Conservation (phyloP, 1,140 invertebrate genomes). For the Bactericera cockerelli region DNA sequence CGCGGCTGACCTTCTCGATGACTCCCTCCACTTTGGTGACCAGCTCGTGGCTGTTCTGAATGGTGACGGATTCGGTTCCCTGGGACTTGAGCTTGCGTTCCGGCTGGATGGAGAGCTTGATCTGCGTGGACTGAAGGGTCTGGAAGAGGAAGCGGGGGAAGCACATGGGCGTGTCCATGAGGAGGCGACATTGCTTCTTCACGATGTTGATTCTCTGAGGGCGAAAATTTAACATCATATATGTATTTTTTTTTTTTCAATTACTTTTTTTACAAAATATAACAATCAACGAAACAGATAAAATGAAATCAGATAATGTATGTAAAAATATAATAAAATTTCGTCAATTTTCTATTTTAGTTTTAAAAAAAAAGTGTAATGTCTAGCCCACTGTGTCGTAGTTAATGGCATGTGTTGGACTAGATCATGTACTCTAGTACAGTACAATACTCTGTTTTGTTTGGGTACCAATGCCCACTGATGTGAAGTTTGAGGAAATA, state of each 20-base stretch:
- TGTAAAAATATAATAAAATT: no score
- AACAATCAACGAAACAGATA: no score
- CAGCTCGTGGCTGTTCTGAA: conserved; percentile 33
- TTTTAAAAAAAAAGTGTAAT: neutral
- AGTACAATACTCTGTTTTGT: no score
- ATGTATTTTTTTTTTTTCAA: conserved; percentile 2
- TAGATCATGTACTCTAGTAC: no score
- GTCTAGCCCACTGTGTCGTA: no score
- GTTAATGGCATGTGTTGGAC: no score
- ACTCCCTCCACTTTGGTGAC: conserved; percentile 78
- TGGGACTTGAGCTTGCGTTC: conserved; percentile 31
- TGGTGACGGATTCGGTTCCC: neutral
- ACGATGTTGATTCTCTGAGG: conserved; percentile 54
- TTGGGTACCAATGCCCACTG: no score
- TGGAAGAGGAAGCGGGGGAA: conserved; percentile 81
- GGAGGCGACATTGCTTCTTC: conserved; percentile 44
- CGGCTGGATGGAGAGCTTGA: conserved; percentile 20
- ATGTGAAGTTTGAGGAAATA: no score
- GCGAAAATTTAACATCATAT: conserved; percentile 18
- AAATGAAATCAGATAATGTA: no score
- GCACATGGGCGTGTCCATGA: conserved; percentile 47
- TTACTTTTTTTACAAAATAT: no score
- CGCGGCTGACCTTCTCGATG: conserved; percentile 47
- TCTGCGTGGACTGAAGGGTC: conserved; percentile 55
- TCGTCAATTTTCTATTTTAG: neutral